Evolutionary conservation across 2,888 invertebrate species (phyloP).

Genomic region (Pachliopta kotzebuea): DNA sequence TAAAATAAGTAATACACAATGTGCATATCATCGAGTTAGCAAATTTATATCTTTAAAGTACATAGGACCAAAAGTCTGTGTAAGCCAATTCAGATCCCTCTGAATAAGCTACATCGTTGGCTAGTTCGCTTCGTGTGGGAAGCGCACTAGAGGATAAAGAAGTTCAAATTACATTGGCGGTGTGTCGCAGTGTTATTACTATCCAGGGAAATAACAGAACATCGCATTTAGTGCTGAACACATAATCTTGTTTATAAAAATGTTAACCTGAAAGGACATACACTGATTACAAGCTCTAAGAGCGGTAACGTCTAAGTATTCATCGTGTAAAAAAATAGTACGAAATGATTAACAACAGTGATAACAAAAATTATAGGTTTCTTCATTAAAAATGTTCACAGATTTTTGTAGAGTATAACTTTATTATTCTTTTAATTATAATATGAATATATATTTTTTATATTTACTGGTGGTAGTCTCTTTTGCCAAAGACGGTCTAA

Average conservation of each 20-base stretch:
- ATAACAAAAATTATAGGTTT: too few species aligned
- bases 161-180: slow-evolving; percentile 56
- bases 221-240: slow-evolving; percentile 54
- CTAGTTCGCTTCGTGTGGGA: slow-evolving; percentile 36
- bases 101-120: slow-evolving; percentile 39
- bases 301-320: not conserved
- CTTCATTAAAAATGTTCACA: too few species aligned
- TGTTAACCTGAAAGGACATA: slow-evolving; percentile 28
- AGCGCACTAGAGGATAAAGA: slow-evolving; percentile 42
- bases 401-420: too few species aligned
- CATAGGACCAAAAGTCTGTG: not conserved
- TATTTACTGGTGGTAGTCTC: too few species aligned
- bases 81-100: slow-evolving; percentile 41
- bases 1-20: not conserved
- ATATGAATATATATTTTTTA: too few species aligned
- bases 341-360: too few species aligned
- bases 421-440: too few species aligned
- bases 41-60: not conserved
- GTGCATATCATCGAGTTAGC: not conserved
- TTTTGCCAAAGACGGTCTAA: too few species aligned
- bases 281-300: not conserved
- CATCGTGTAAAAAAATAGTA: not conserved
- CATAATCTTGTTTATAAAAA: slow-evolving; percentile 45
- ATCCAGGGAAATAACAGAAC: slow-evolving; percentile 69
- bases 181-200: slow-evolving; percentile 65